A percentile compares a stretch with the other conserved stretches of the same genome.
These are phyloP conservation scores for Mustelus asterias DNA, from an alignment of 2,113 vertebrate genomes.

Conservation along the genomic window DNA sequence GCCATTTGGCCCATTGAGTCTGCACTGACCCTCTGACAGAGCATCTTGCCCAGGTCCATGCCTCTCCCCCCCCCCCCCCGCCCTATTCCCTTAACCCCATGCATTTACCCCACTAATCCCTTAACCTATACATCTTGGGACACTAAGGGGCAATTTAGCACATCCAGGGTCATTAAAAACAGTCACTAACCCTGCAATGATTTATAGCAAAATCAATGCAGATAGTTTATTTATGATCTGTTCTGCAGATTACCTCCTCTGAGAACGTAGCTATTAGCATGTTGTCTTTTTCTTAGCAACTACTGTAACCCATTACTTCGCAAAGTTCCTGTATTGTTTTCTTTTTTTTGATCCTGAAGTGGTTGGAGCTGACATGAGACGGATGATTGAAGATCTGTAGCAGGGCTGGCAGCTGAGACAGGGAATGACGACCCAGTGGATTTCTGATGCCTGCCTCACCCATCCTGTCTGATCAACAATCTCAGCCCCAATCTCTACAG, in stretches of 20 bases:
- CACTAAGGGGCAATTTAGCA: too few species aligned
- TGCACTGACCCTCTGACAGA: too few species aligned
- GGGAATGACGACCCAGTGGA: not conserved
- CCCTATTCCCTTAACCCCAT: too few species aligned
- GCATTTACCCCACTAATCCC: too few species aligned
- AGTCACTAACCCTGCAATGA: not conserved
- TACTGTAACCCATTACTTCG: not conserved
- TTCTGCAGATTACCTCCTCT: not conserved
- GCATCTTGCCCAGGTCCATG: too few species aligned
- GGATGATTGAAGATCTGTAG: slow-evolving; percentile 6
- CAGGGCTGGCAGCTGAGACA: slow-evolving; percentile 6
- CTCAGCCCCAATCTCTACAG: slow-evolving; percentile 3
- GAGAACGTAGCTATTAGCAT: not conserved
- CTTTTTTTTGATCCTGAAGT: slow-evolving; percentile 29
- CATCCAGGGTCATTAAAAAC: too few species aligned
- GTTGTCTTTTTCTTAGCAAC: not conserved
- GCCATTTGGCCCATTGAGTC: too few species aligned
- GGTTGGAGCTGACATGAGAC: not conserved
- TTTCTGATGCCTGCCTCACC: slow-evolving; percentile 32
- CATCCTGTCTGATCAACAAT: slow-evolving; percentile 33
- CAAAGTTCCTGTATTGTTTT: not conserved
- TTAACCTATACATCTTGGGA: too few species aligned
- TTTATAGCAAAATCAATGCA: not conserved
- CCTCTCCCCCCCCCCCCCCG: too few species aligned
- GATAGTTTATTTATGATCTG: not conserved